Conservation (phyloP, 2,113 vertebrate genomes). For the Euleptes europaea region DNA sequence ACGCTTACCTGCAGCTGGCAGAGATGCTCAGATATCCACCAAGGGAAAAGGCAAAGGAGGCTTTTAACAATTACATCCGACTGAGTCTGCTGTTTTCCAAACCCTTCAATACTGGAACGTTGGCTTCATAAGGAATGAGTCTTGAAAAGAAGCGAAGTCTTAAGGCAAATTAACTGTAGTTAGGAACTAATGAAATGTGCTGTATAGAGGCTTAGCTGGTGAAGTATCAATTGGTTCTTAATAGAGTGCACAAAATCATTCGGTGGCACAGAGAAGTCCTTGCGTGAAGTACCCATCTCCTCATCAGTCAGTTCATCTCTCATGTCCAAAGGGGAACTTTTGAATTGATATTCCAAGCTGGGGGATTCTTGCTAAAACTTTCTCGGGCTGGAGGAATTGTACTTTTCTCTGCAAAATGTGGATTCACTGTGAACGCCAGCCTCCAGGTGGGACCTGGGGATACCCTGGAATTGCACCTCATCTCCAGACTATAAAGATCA, state of each 20-base stretch:
- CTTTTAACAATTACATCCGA: background rate
- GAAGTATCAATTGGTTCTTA: constrained; percentile 6
- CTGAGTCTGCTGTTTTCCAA: background rate
- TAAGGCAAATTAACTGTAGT: background rate
- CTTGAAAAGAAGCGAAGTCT: constrained; percentile 1
- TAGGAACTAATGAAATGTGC: background rate
- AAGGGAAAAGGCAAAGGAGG: background rate
- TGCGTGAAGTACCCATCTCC: constrained; percentile 10
- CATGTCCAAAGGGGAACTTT: background rate
- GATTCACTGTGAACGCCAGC: no score
- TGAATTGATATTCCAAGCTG: background rate
- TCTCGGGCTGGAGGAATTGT: background rate
- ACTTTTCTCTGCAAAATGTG: no score
- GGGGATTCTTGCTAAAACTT: background rate
- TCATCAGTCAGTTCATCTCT: constrained; percentile 1
- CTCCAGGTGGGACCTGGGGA: no score
- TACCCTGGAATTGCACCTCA: no score
- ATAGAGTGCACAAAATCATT: constrained; percentile 36
- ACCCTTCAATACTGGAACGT: accelerated
- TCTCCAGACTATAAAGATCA: no score
- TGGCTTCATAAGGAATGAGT: background rate
- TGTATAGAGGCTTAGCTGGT: background rate
- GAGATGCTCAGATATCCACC: accelerated
- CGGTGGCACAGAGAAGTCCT: constrained; percentile 17
- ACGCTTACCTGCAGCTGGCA: accelerated